These are phyloP conservation scores for Tapera naevia DNA, from an alignment of 2,797 vertebrate species.

Conservation along the genomic window DNA sequence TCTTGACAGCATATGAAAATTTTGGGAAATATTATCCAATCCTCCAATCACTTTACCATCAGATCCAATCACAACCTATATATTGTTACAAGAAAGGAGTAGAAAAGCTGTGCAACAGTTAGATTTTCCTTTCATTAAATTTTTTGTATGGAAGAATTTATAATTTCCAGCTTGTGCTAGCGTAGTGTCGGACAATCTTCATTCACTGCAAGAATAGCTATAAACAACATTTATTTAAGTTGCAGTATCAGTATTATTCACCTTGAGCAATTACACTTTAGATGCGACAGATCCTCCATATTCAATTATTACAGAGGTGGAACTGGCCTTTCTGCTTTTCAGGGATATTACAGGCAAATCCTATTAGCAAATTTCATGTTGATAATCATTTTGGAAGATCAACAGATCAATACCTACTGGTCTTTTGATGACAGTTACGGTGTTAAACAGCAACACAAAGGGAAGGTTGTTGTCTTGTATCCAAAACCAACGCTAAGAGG, in stretches of 20 bases:
- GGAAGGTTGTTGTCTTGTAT: not conserved
- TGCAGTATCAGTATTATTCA: not conserved
- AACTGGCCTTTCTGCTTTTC: not conserved
- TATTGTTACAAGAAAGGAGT: not conserved
- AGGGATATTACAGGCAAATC: not conserved
- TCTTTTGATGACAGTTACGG: slow-evolving; percentile 11
- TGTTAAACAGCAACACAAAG: not conserved
- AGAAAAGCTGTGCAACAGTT: not conserved
- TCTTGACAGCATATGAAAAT: not conserved
- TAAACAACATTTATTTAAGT: not conserved
- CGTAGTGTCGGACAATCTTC: not conserved
- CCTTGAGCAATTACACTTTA: not conserved
- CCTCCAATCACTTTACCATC: not conserved
- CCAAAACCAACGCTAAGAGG: not conserved
- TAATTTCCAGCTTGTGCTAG: not conserved
- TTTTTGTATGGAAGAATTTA: not conserved
- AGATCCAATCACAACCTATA: not conserved
- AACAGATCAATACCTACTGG: slow-evolving; percentile 23
- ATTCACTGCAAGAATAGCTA: not conserved
- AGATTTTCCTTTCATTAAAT: no score
- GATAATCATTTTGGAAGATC: slow-evolving; percentile 13
- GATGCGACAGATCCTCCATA: not conserved
- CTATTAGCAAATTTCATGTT: slow-evolving; percentile 6
- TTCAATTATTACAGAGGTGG: not conserved
- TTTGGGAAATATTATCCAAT: not conserved